phyloP scores from a whole-genome alignment of 2,797 vertebrate genomes.

The Sciaenops ocellatus region DNA sequence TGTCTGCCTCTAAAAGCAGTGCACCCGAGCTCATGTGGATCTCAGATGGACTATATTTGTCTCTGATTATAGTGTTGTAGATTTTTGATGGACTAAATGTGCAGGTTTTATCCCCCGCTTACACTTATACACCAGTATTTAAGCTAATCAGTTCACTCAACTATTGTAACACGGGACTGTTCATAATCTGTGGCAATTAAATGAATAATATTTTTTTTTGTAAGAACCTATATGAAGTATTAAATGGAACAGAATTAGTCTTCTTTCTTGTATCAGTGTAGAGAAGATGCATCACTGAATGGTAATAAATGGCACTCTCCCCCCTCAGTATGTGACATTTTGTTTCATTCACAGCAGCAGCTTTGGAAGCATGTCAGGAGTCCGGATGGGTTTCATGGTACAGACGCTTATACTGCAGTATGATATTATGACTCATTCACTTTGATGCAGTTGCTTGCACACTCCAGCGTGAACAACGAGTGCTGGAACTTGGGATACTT shows the following conservation, averaged over 20 bases:
- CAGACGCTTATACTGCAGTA: constrained; percentile 30
- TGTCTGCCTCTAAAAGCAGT: constrained; percentile 39
- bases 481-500: constrained; percentile 1
- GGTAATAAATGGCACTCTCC: constrained; percentile 63
- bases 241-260: constrained; percentile 52
- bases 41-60: constrained; percentile 34
- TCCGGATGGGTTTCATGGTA: constrained; percentile 18
- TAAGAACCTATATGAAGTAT: constrained; percentile 47
- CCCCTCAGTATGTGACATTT: constrained; percentile 43
- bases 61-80: constrained; percentile 33
- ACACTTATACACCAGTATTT: constrained; percentile 53
- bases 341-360: constrained; percentile 55
- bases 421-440: constrained; percentile 55
- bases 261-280: constrained; percentile 45
- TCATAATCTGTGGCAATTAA: constrained; percentile 46
- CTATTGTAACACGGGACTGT: constrained; percentile 37
- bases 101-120: constrained; percentile 26
- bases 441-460: constrained; percentile 26
- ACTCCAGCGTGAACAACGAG: constrained; percentile 21
- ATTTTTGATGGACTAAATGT: constrained; percentile 28
- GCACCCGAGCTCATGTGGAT: constrained; percentile 34
- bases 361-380: constrained; percentile 6
- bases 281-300: constrained; percentile 52
- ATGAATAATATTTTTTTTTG: constrained; percentile 41
- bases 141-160: constrained; percentile 53